A percentile compares a stretch with the other conserved stretches of the same genome.
Evolutionary conservation across 2,113 vertebrate genomes (phyloP).

Genomic region (Macquaria ambigua): DNA sequence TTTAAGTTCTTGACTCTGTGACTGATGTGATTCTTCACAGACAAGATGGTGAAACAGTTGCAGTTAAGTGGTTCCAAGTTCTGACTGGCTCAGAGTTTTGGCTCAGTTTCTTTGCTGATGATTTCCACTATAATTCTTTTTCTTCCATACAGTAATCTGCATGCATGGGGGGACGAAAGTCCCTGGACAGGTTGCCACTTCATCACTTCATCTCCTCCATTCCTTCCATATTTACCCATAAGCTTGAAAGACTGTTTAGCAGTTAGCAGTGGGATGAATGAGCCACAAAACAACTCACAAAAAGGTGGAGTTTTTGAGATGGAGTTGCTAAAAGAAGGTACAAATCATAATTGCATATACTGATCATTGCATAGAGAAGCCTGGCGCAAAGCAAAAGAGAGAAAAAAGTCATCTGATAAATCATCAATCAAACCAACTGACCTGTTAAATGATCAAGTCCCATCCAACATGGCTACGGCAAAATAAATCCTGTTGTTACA

Average conservation of each 20-base stretch:
- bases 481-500: not conserved
- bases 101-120: slow-evolving; percentile 10
- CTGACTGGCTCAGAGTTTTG: not conserved
- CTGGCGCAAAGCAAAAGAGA: slow-evolving; percentile 65
- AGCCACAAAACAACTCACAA: not conserved
- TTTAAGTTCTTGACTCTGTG: not conserved
- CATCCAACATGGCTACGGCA: slow-evolving; percentile 1
- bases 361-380: slow-evolving; percentile 86
- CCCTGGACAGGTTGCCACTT: not conserved
- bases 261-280: not conserved
- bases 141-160: slow-evolving; percentile 2
- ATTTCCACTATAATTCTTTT: not conserved
- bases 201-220: not conserved
- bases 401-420: not conserved
- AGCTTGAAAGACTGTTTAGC: not conserved
- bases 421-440: slow-evolving; percentile 15
- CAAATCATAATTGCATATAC: slow-evolving; percentile 82
- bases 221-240: not conserved
- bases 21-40: not conserved
- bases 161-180: not conserved
- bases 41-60: not conserved
- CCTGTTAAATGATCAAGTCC: slow-evolving; percentile 14
- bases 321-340: slow-evolving; percentile 23
- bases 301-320: not conserved
- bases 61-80: not conserved